Base-by-base conservation (phyloP, 1,140 invertebrate genomes). In the Neuroterus valhalla region DNA sequence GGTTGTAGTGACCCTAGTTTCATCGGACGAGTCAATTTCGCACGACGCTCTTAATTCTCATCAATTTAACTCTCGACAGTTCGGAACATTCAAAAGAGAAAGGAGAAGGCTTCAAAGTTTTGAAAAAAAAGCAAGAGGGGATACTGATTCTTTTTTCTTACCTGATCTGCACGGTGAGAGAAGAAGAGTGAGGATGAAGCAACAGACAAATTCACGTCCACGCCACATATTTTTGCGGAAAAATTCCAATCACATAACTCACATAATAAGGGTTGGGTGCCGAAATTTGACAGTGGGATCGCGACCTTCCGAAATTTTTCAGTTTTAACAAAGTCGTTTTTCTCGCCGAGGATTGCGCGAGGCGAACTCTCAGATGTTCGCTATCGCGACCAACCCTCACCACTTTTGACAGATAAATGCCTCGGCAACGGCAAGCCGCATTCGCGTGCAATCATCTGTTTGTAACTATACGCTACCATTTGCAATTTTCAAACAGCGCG, bases 11-110 rank as follows among this genome's bases (percentile, higher is more conserved):
- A 81, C 62, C 69, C 70, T 42, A 74, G 73, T 72, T 79, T 80
- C 66, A 71, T 78, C 77, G 78, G 70, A 77, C 80, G 70, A 79
- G 78, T 79, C 81, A 83, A 82, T 84, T 82, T 83, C 68, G 77
- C 76, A 19, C 74, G 69, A 71, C 75, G 75, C 74, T 75, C 19
- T 68, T 71, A 76, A 70, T 74, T 31, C 31, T 15, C 66, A 19
- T 44, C 42, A n/a, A 23, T 66, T 45, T 12, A 45, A 19, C 48
- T 44, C 48, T 21, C 45, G 38, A 19, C 66, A 78, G 84, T 83
- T 84, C 43, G 69, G 70, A 69, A 76, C 67, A 84, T 82, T 82
- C 82, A 79, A 79, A 80, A 71, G 74, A 21, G 74, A 2, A 62
- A 38, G 62, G 68, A 14, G 21, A 62, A 23, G 23, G 12, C 10